phyloP scores from a whole-genome alignment of 2,113 vertebrate species.

The Chionomys nivalis region DNA sequence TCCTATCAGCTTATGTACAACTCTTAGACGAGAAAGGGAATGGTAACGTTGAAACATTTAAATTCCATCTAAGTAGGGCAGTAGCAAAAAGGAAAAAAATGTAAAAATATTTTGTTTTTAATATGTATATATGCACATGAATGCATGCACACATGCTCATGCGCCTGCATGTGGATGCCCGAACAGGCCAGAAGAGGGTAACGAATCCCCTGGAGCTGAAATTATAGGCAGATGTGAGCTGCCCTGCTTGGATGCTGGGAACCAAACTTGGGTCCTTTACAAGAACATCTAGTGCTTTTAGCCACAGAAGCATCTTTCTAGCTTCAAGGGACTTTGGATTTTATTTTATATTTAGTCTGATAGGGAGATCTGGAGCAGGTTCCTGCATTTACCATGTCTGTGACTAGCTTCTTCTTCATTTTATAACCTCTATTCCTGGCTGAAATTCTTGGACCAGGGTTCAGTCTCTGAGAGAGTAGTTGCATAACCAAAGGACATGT shows the following conservation, averaged over 20 bases:
- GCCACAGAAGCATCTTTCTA: background rate
- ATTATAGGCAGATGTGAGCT: background rate
- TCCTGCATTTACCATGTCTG: background rate
- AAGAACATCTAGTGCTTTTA: background rate
- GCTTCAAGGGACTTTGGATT: background rate
- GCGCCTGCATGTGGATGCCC: background rate
- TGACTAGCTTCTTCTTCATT: background rate
- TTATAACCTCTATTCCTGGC: background rate
- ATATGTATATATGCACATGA: background rate
- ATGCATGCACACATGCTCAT: background rate
- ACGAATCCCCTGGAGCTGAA: background rate
- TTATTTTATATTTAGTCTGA: background rate
- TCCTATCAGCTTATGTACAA: background rate
- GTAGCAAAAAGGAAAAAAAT: background rate
- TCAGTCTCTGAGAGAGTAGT: background rate
- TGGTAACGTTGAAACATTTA: conserved; percentile 7
- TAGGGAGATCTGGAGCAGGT: background rate
- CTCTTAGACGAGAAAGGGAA: background rate
- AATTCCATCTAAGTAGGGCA: conserved; percentile 5
- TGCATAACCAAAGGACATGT: background rate
- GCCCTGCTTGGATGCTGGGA: background rate
- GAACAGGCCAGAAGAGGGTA: background rate
- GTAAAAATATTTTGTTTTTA: background rate
- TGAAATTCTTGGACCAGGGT: background rate
- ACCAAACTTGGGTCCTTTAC: background rate